Conservation (phyloP, 1,140 invertebrate species). For the Achatina immaculata region DNA sequence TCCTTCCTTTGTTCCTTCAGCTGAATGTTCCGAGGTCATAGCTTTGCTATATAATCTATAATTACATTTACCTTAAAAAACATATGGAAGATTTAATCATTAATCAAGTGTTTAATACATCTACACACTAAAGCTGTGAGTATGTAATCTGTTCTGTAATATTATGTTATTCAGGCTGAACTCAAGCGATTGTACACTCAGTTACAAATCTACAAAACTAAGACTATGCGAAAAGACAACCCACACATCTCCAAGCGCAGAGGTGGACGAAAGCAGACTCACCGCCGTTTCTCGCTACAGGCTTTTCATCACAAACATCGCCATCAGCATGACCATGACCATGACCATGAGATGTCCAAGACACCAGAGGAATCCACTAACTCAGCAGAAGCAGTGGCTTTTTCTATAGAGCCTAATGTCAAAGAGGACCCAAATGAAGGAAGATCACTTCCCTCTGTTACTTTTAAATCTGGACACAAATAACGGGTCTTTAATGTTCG, state of each 20-base stretch:
- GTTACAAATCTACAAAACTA: slow-evolving; percentile 84
- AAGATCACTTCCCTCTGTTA: slow-evolving; percentile 54
- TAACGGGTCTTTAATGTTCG: slow-evolving; percentile 35
- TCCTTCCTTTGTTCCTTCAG: too few relatives aligned
- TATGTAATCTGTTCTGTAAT: too few relatives aligned
- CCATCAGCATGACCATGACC: slow-evolving; percentile 68
- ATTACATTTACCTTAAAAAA: too few relatives aligned
- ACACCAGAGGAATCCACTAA: slow-evolving; percentile 74
- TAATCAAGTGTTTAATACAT: too few relatives aligned
- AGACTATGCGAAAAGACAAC: slow-evolving; percentile 93
- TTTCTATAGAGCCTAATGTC: slow-evolving; percentile 55
- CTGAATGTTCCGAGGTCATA: too few relatives aligned
- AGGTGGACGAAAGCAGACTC: slow-evolving; percentile 89
- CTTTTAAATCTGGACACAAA: slow-evolving; percentile 61
- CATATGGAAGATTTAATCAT: too few relatives aligned
- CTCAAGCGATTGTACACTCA: slow-evolving; percentile 93
- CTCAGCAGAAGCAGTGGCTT: slow-evolving; percentile 67
- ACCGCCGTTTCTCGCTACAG: slow-evolving; percentile 88
- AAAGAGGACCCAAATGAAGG: slow-evolving; percentile 50
- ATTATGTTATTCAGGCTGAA: slow-evolving; percentile 77
- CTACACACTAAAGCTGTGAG: too few relatives aligned
- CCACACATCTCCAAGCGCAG: slow-evolving; percentile 93
- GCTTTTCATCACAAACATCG: slow-evolving; percentile 72
- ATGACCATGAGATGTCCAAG: slow-evolving; percentile 70
- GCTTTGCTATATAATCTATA: too few relatives aligned